Evolutionary conservation across 1,140 invertebrate species (phyloP).

Genomic region (Prorops nasuta): DNA sequence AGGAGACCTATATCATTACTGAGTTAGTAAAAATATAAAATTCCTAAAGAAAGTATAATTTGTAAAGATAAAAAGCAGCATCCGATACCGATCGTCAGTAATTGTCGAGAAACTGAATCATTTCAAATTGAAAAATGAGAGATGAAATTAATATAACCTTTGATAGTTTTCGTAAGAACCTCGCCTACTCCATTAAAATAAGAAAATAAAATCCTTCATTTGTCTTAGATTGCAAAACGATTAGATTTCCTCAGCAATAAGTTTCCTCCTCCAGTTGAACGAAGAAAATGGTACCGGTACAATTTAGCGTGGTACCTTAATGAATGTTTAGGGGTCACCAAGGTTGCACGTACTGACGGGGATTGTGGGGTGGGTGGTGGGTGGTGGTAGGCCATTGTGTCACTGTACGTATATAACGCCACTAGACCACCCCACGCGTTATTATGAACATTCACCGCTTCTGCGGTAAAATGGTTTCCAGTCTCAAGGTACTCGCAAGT

Average conservation of each 20-base stretch:
- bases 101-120: not conserved
- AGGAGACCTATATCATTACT: no score
- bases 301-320: not conserved
- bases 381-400: slow-evolving; percentile 45
- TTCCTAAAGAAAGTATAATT: no score
- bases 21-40: no score
- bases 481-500: slow-evolving; percentile 47
- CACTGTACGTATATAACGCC: slow-evolving; percentile 54
- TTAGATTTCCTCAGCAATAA: no score
- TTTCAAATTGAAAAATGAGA: not conserved
- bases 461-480: slow-evolving; percentile 56
- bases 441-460: slow-evolving; percentile 56
- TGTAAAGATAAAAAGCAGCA: no score
- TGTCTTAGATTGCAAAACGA: no score
- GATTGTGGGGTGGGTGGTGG: no score
- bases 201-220: no score
- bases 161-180: no score
- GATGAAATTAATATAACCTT: not conserved
- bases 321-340: slow-evolving; percentile 44
- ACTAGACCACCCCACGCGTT: slow-evolving; percentile 41
- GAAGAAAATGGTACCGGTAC: no score
- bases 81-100: not conserved
- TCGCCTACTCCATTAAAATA: no score
- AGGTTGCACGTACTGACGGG: slow-evolving; percentile 44
- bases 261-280: no score